These are phyloP conservation scores for Drosophila ustulata DNA, from an alignment of 2,888 invertebrate genomes.

Conservation along the genomic window DNA sequence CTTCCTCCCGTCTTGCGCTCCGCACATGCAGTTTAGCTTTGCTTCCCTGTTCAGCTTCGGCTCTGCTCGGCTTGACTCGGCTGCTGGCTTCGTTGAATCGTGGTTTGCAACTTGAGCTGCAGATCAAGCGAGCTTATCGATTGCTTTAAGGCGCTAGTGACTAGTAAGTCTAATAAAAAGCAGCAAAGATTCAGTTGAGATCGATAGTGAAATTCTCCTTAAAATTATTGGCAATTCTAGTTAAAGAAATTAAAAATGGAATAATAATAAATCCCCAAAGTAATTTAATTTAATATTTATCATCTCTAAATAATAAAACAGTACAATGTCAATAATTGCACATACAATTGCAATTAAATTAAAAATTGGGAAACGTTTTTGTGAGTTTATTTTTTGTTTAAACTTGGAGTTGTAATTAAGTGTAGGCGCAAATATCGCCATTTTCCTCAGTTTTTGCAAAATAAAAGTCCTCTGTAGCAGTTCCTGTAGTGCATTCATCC, in stretches of 20 bases:
- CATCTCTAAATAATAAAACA: too few relatives aligned
- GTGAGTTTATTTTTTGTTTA: too few relatives aligned
- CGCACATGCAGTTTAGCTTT: conserved; percentile 43
- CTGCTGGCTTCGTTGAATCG: conserved; percentile 23
- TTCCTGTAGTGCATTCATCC: conserved; percentile 18
- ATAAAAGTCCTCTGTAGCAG: too few relatives aligned
- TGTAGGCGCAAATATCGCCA: too few relatives aligned
- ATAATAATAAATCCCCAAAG: too few relatives aligned
- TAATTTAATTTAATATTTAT: too few relatives aligned
- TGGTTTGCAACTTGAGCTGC: conserved; percentile 23
- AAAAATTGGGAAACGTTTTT: too few relatives aligned
- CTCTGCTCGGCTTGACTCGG: conserved; percentile 13
- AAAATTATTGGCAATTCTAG: not conserved
- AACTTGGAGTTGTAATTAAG: too few relatives aligned
- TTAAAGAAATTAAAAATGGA: not conserved
- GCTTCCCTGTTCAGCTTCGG: conserved; percentile 63
- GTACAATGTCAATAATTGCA: too few relatives aligned
- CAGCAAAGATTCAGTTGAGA: not conserved
- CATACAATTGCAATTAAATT: too few relatives aligned
- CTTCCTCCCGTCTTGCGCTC: conserved; percentile 6
- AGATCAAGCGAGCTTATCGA: conserved; percentile 5
- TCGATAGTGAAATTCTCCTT: not conserved
- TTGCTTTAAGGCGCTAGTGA: not conserved
- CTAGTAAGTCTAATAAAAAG: not conserved
- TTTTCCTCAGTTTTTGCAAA: too few relatives aligned